Evolutionary conservation across 2,113 vertebrate genomes (phyloP), one percentile per base, ranked within the genome.

Genomic region (Paedocypris sp.): DNA sequence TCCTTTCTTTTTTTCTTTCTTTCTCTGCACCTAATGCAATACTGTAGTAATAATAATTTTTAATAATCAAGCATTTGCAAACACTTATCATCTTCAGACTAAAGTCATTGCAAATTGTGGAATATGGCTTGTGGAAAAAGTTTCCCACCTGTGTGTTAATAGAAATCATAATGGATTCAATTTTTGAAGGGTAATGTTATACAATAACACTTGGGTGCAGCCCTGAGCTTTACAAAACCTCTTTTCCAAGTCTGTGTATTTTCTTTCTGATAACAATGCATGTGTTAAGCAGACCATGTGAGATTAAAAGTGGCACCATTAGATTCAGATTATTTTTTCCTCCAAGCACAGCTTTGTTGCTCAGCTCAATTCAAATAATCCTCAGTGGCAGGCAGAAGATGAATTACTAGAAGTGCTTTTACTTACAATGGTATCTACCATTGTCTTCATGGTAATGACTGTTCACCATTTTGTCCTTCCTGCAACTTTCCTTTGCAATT

Each of bases 231-330:
- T 56, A 67, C 65, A 45, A 36, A 16, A 62, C 72, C 56, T 69
- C 29, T 71, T 66, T 66, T 52, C 66, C 51, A 33, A n/a, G n/a
- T n/a, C n/a, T n/a, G 23, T 38, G 28, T 6, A 13, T 63, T 71
- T 49, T 33, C 51, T 50, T 60, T 10, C 49, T 45, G 58, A 73
- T 42, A 47, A 47, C 47, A 20, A 64, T 36, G 66, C 33, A 41
- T 6, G 39, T 47, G 48, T 25, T 66, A 39, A 58, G 28, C 29
- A 67, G 59, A 67, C 42, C 47, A 23, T 64, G 50, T 49, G 58
- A 70, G 66, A 83, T 78, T 73, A 59, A 70, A 80, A 80, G 72
- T 77, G 75, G 80, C 77, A 75, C 61, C 56, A 71, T 80, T 76
- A 72, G 77, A 76, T 79, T 68, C 68, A 12, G 31, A 32, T 35